These are phyloP conservation scores for Argyresthia goedartella DNA, from an alignment of 2,888 invertebrate species.

Conservation along the genomic window DNA sequence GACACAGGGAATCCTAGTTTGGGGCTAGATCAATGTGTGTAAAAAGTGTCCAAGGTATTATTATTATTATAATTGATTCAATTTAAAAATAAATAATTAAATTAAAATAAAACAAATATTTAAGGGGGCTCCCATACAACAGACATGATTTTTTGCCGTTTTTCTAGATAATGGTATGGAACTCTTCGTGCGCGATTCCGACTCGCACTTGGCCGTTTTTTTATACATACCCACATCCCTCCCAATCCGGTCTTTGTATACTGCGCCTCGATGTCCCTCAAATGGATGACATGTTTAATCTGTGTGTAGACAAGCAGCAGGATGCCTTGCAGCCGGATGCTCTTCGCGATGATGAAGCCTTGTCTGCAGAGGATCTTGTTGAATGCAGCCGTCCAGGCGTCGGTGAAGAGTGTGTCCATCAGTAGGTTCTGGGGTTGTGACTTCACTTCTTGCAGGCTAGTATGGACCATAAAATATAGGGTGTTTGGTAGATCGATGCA, in stretches of 20 bases:
- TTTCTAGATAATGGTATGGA: no score
- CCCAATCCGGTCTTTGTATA: conserved; percentile 92
- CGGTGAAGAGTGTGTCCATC: conserved; percentile 83
- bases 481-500: no score
- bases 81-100: no score
- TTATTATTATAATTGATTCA: no score
- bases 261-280: conserved; percentile 87
- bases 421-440: conserved; percentile 89
- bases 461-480: background rate
- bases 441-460: conserved; percentile 90
- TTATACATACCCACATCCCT: conserved; percentile 87
- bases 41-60: no score
- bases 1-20: no score
- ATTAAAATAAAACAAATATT: no score
- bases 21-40: no score
- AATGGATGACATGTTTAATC: conserved; percentile 82
- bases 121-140: no score
- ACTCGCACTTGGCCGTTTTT: no score
- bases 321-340: conserved; percentile 87
- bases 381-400: conserved; percentile 86
- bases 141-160: no score
- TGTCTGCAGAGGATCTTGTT: conserved; percentile 77
- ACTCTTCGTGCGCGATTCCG: no score
- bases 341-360: conserved; percentile 84
- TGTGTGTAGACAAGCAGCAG: conserved; percentile 83